Conservation (phyloP, 92 coral and sea anemone genomes). For the Heliopora coerulea region DNA sequence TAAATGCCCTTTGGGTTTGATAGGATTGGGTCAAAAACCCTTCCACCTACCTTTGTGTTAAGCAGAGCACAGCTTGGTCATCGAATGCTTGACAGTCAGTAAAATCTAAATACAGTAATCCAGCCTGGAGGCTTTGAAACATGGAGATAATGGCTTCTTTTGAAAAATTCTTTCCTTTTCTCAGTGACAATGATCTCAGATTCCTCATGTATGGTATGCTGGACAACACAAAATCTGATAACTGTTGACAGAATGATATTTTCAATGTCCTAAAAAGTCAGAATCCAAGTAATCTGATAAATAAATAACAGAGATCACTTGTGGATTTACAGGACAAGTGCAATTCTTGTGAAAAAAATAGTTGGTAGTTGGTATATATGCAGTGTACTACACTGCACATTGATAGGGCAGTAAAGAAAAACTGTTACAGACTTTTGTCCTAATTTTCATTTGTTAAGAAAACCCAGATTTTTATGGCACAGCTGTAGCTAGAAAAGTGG, state of each 20-base stretch:
- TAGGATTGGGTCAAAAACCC: background rate
- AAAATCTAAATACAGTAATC: constrained; percentile 60
- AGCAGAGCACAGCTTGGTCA: constrained; percentile 61
- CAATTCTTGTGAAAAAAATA: too few relatives aligned
- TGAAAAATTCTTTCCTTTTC: constrained; percentile 79
- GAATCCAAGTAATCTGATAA: too few relatives aligned
- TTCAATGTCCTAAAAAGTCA: constrained; percentile 65
- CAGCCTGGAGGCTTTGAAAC: constrained; percentile 67
- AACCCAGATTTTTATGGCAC: too few relatives aligned
- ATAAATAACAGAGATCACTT: too few relatives aligned
- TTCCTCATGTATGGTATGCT: constrained; percentile 64
- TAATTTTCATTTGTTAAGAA: too few relatives aligned
- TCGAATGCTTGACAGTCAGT: constrained; percentile 76
- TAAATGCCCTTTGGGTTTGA: too few relatives aligned
- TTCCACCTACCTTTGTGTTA: constrained; percentile 68
- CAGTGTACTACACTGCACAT: too few relatives aligned
- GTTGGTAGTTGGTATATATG: too few relatives aligned
- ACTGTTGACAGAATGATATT: constrained; percentile 77
- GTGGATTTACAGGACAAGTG: too few relatives aligned
- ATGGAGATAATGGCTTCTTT: constrained; percentile 58
- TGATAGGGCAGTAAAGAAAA: too few relatives aligned
- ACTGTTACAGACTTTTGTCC: too few relatives aligned
- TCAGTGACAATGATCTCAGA: constrained; percentile 61
- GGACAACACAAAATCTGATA: constrained; percentile 68
- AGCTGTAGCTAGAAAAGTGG: too few relatives aligned